phyloP scores from a whole-genome alignment of 2,113 vertebrate genomes.

The Guaruba guarouba region DNA sequence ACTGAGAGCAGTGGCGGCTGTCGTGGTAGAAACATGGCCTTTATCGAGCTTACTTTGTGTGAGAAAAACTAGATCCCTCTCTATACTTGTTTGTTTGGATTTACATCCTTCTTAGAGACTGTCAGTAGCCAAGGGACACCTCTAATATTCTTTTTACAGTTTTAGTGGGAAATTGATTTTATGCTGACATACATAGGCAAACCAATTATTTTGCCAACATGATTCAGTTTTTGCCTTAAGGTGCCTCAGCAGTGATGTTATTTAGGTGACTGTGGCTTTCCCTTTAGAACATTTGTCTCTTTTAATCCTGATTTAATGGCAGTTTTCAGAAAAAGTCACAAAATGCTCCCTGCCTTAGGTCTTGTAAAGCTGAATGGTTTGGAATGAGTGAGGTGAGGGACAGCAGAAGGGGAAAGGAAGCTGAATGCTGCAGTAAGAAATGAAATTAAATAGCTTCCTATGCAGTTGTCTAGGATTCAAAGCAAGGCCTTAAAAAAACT shows the following conservation, averaged over 20 bases:
- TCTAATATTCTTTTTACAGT: not conserved
- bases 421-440: not conserved
- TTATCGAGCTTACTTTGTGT: fast-evolving
- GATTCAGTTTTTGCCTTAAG: not conserved
- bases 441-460: not conserved
- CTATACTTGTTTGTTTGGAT: not conserved
- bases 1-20: not conserved
- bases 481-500: not conserved
- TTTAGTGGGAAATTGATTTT: not conserved
- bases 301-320: not conserved
- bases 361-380: not conserved
- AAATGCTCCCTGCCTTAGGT: not conserved
- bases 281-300: not conserved
- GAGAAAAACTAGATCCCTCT: fast-evolving
- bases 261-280: not conserved
- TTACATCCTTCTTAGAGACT: not conserved
- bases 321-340: not conserved
- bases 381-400: not conserved
- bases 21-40: not conserved
- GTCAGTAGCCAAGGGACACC: not conserved
- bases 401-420: not conserved
- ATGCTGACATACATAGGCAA: not conserved
- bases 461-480: not conserved
- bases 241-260: not conserved
- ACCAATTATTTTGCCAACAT: not conserved